Percentiles rank a stretch among this genome's conserved stretches.
Evolutionary conservation across 53 echinoderm and acorn worm species (phyloP).

Genomic region (Apostichopus leukothele): DNA sequence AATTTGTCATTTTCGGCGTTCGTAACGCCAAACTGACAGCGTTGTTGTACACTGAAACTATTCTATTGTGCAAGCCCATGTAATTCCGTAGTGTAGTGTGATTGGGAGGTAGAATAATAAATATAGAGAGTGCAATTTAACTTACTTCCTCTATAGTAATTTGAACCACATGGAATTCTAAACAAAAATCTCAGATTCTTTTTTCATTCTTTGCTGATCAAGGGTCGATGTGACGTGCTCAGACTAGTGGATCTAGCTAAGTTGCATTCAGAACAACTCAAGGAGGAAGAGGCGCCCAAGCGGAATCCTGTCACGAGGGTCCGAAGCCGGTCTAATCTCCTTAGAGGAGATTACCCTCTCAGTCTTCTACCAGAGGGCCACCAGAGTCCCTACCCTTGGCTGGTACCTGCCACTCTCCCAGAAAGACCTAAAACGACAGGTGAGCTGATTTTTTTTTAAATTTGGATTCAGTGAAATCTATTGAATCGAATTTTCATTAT

Average conservation of each 20-base stretch:
- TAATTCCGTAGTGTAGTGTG: no score
- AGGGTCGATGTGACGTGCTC: conserved; percentile 93
- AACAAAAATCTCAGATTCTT: no score
- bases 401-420: conserved; percentile 50
- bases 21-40: no score
- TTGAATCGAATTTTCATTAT: no score
- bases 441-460: neutral
- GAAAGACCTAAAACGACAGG: conserved; percentile 77
- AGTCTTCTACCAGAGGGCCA: conserved; percentile 66
- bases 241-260: conserved; percentile 91
- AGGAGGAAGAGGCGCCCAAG: conserved; percentile 5
- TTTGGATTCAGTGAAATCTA: no score
- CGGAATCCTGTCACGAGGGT: neutral
- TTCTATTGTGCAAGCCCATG: no score
- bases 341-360: conserved; percentile 67
- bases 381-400: conserved; percentile 63
- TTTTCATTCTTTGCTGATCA: neutral
- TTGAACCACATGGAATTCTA: no score
- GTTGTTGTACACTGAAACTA: no score
- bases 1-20: no score
- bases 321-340: conserved; percentile 28
- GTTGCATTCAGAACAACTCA: conserved; percentile 59
- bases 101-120: no score
- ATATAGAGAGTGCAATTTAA: no score
- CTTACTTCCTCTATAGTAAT: no score